These are phyloP conservation scores for Euschistus heros DNA, from an alignment of 1,140 invertebrate genomes.

Conservation along the genomic window DNA sequence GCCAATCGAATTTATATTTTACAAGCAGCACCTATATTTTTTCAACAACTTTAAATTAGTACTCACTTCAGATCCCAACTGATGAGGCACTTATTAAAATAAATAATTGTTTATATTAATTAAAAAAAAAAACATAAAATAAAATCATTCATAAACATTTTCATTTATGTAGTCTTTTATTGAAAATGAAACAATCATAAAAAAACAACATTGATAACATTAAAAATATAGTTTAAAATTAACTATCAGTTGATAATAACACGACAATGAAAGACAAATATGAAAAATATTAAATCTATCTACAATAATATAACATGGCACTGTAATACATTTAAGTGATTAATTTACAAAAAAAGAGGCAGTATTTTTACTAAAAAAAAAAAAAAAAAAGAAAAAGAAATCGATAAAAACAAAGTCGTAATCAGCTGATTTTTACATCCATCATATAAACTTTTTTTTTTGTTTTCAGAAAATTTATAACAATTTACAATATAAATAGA, in stretches of 20 bases:
- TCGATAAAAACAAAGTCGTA: no score
- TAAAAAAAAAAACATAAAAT: no score
- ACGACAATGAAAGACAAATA: conserved; percentile 13
- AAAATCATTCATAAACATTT: no score
- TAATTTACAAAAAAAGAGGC: no score
- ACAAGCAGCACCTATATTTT: no score
- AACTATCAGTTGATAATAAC: conserved; percentile 10
- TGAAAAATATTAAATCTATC: conserved; percentile 12
- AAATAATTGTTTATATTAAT: not conserved
- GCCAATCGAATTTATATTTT: no score
- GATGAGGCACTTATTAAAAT: not conserved
- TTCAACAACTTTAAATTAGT: not conserved
- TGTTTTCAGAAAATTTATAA: no score
- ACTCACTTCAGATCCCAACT: not conserved
- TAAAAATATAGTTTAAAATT: conserved; percentile 12
- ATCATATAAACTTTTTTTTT: no score
- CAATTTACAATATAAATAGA: no score
- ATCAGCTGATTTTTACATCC: no score
- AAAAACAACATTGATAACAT: conserved; percentile 14
- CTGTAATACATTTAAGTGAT: not conserved
- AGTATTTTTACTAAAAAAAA: no score
- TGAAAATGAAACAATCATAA: conserved; percentile 17
- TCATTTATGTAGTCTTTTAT: conserved; percentile 1
- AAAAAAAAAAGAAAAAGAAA: no score
- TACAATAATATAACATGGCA: conserved; percentile 11